These are phyloP conservation scores for Coptodon rendalli DNA, from an alignment of 2,113 vertebrate species.

Conservation along the genomic window DNA sequence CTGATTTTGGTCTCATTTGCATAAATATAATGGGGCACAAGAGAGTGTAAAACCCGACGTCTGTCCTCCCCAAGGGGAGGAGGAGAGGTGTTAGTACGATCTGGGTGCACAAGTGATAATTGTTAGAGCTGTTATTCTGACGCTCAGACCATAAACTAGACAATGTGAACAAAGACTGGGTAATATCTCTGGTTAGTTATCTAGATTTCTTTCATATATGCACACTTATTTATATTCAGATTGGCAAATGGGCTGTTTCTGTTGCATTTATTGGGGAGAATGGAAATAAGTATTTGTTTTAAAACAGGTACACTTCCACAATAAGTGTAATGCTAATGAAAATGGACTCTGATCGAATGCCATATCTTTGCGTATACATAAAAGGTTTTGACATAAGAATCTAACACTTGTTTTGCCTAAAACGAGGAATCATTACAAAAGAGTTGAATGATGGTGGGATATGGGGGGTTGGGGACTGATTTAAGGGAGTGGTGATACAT, in stretches of 20 bases:
- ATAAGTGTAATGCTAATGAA: neutral
- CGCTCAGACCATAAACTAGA: constrained; percentile 16
- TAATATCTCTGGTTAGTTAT: neutral
- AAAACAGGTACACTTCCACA: neutral
- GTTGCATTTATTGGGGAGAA: neutral
- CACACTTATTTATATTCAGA: neutral
- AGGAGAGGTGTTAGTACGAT: constrained; percentile 50
- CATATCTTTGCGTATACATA: constrained; percentile 1
- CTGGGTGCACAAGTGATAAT: constrained; percentile 66
- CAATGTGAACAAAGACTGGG: constrained; percentile 34
- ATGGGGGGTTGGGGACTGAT: neutral
- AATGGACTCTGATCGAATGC: neutral
- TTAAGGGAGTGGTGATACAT: constrained; percentile 71
- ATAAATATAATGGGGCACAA: constrained; percentile 68
- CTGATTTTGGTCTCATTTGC: constrained; percentile 59
- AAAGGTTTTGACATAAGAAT: neutral
- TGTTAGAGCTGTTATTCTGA: constrained; percentile 66
- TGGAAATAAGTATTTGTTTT: neutral
- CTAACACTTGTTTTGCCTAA: neutral
- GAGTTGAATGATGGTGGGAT: constrained; percentile 16
- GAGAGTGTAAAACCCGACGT: constrained; percentile 50
- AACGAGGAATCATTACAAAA: constrained; percentile 5
- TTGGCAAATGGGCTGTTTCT: neutral
- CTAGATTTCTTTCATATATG: neutral
- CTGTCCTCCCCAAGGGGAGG: constrained; percentile 48